Conservation (phyloP, 2,113 vertebrate species). For the Odocoileus virginianus region DNA sequence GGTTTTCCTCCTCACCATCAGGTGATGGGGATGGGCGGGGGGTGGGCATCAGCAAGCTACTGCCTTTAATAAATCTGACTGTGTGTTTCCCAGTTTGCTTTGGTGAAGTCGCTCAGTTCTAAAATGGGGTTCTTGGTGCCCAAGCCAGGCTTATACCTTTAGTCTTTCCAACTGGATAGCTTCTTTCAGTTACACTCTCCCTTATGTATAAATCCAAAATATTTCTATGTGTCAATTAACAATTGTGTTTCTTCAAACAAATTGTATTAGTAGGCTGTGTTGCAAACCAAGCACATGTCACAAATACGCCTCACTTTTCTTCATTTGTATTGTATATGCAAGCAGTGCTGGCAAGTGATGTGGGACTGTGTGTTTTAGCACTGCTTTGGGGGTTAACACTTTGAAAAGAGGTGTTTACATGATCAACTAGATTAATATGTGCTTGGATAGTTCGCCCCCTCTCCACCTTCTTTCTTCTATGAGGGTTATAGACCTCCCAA, state of each 20-base stretch:
- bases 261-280: neutral
- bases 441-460: neutral
- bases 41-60: rapidly evolving
- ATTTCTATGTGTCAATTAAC: neutral
- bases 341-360: neutral
- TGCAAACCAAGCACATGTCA: neutral
- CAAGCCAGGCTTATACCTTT: neutral
- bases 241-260: neutral
- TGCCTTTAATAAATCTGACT: neutral
- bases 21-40: rapidly evolving
- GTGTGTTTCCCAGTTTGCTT: neutral
- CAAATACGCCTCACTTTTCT: neutral
- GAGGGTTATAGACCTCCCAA: neutral
- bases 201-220: neutral
- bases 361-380: neutral
- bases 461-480: neutral
- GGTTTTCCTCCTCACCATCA: neutral
- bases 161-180: neutral
- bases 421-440: slow-evolving; percentile 33
- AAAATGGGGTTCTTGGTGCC: neutral
- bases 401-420: neutral
- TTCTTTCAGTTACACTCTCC: neutral
- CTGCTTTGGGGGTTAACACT: neutral
- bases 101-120: neutral
- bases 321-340: neutral